Base-by-base conservation (phyloP, 2,888 invertebrate genomes). In the Leptopterna dolabrata region DNA sequence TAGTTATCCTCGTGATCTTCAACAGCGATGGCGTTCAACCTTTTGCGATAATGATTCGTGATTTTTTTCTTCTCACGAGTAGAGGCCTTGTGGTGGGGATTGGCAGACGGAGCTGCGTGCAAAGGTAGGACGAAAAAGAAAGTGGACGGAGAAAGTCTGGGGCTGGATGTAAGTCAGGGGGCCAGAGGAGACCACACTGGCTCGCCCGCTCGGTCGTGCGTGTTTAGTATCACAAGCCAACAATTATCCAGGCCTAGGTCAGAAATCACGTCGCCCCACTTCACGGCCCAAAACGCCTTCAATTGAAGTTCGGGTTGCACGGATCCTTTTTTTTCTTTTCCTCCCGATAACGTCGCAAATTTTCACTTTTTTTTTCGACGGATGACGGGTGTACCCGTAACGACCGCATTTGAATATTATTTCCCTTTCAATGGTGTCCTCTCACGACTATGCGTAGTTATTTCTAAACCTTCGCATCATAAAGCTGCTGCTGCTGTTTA, bases 81-180 rank as follows among this genome's bases (percentile, higher is more conserved):
- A 4, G 55, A n/a, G 55, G 11, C 11, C 16, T 3, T 6, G 19
- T 55, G 55, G 19, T 55, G 55, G 36, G 11, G 80, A 14, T 30
- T 51, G 80, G 27, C 27, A 19, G 55, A 27, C 55, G 63, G 55
- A 30, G 63, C 78, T 51, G 81, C 71, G 85, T 85, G 85, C 85
- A 73, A 85, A 85, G 85, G 81, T 81, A 85, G 85, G 85, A 85
- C 85, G 85, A 85, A 85, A 85, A 85, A 85, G 85, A 83, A 85
- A 85, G 76, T 71, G 73, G 73, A n/a, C 45, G 85, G 85, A 43
- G 85, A 85, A 85, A 85, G 85, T 85, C 85, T 84, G 24, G 14
- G 27, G 24, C 24, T 27, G 76, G 73, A 85, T 85, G 85, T 85
- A 85, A 85, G 85, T 73, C 85, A 85, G 73, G 85, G 85, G 85